phyloP scores from a whole-genome alignment of 2,888 invertebrate species.

The Malacosoma neustria region DNA sequence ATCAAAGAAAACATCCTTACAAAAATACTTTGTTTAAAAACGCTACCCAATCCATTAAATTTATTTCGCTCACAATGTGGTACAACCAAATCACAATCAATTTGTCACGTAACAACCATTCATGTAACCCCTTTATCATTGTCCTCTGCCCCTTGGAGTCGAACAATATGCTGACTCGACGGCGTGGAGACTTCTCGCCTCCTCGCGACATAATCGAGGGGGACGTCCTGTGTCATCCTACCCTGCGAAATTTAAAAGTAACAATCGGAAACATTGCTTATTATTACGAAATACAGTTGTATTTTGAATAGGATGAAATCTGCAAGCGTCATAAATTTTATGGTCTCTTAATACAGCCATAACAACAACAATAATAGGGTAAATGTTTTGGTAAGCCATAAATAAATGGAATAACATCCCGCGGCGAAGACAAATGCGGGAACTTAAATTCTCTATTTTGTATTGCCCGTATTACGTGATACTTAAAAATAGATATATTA shows the following conservation, averaged over 20 bases:
- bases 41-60: not conserved
- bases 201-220: conserved; percentile 58
- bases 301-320: conserved; percentile 19
- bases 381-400: conserved; percentile 74
- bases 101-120: conserved; percentile 52
- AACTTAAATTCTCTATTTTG: conserved; percentile 21
- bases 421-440: conserved; percentile 52
- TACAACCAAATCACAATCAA: conserved; percentile 57
- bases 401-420: conserved; percentile 58
- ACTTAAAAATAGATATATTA: not conserved
- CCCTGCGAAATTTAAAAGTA: conserved; percentile 31
- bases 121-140: conserved; percentile 50
- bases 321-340: conserved; percentile 70
- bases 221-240: conserved; percentile 56
- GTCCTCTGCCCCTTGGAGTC: conserved; percentile 26
- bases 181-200: conserved; percentile 58
- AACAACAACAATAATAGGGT: conserved; percentile 71
- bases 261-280: accelerated
- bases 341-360: conserved; percentile 71
- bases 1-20: conserved; percentile 10
- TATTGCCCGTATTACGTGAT: conserved; percentile 8
- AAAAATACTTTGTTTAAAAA: not conserved
- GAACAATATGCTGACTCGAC: conserved; percentile 66
- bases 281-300: conserved; percentile 9
- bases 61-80: conserved; percentile 33